Evolutionary conservation across 2,888 invertebrate genomes (phyloP).

Genomic region (Caenorhabditis sinica): DNA sequence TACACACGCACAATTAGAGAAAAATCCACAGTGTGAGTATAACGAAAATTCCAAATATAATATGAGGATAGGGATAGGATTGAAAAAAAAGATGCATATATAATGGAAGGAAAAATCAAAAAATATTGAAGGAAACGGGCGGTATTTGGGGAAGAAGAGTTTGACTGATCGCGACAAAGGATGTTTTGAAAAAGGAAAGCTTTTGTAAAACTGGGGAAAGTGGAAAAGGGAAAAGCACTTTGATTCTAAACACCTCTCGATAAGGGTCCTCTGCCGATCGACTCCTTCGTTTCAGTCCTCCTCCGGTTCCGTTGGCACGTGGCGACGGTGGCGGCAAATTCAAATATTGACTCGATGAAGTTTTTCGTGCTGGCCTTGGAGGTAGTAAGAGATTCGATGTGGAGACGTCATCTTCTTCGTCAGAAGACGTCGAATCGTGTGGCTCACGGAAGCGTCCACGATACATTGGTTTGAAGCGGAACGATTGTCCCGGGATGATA

Average conservation of each 20-base stretch:
- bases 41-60: conserved; percentile 41
- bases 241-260: conserved; percentile 61
- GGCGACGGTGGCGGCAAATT: conserved; percentile 37
- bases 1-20: conserved; percentile 43
- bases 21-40: conserved; percentile 41
- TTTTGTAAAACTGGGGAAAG: conserved; percentile 17
- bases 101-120: conserved; percentile 1
- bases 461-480: conserved; percentile 82
- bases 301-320: conserved; percentile 26
- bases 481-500: conserved; percentile 77
- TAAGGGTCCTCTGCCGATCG: conserved; percentile 66
- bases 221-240: background rate
- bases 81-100: background rate
- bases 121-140: conserved; percentile 21
- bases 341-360: conserved; percentile 53
- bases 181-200: background rate
- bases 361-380: conserved; percentile 39
- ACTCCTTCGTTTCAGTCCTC: conserved; percentile 54
- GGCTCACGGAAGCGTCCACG: conserved; percentile 76
- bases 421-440: conserved; percentile 58
- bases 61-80: conserved; percentile 7
- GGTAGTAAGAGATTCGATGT: conserved; percentile 22
- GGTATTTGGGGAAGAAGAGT: conserved; percentile 14
- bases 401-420: conserved; percentile 29
- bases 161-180: conserved; percentile 38